A percentile compares a stretch with the other conserved stretches of the same genome.
These are phyloP conservation scores for Agrochola macilenta DNA, from an alignment of 2,888 invertebrate species.

Conservation along the genomic window DNA sequence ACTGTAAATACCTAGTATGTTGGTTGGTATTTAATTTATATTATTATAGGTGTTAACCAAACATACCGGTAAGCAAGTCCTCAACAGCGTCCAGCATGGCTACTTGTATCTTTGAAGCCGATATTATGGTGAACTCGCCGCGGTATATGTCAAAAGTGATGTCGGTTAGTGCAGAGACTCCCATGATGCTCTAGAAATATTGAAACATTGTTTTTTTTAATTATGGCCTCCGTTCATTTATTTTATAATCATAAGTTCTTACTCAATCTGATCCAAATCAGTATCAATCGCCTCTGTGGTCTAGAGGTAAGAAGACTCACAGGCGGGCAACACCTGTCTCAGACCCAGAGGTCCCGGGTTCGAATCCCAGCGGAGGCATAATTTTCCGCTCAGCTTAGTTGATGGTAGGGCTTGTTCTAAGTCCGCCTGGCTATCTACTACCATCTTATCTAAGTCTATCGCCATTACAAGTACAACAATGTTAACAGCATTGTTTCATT, in stretches of 20 bases:
- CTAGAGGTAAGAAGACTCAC: no score
- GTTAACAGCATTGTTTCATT: no score
- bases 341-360: no score
- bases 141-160: slow-evolving; percentile 83
- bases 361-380: no score
- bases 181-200: slow-evolving; percentile 79
- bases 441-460: no score
- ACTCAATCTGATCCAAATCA: not conserved
- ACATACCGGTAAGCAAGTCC: slow-evolving; percentile 81
- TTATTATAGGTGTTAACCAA: not conserved
- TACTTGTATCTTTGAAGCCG: slow-evolving; percentile 76
- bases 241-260: not conserved
- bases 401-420: no score
- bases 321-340: no score
- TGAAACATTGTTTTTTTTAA: not conserved
- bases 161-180: slow-evolving; percentile 71
- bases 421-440: no score
- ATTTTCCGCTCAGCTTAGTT: no score
- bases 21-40: not conserved
- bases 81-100: slow-evolving; percentile 75
- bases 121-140: slow-evolving; percentile 81
- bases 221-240: not conserved
- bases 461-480: no score
- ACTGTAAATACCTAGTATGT: not conserved
- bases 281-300: no score